A percentile compares a stretch with the other conserved stretches of the same genome.
phyloP scores from a whole-genome alignment of 1,140 invertebrate genomes.

The Apis laboriosa region DNA sequence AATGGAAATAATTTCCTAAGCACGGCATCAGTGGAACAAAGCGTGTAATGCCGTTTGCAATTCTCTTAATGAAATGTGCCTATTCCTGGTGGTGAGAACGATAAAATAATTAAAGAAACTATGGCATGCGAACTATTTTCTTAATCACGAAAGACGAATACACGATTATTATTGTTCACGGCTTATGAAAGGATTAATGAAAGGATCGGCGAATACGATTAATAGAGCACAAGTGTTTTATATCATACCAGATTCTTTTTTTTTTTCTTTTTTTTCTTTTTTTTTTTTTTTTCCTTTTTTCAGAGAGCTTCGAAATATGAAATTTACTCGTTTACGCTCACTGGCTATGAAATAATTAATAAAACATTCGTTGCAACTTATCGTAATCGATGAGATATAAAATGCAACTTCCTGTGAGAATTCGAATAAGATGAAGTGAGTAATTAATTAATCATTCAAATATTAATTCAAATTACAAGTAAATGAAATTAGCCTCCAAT shows the following conservation, averaged over 20 bases:
- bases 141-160: background rate
- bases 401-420: background rate
- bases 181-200: background rate
- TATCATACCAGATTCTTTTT: background rate
- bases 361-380: background rate
- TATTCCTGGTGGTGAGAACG: too few species aligned
- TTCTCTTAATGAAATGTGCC: background rate
- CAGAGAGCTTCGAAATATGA: background rate
- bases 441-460: background rate
- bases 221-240: background rate
- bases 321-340: background rate
- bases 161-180: background rate
- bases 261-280: background rate
- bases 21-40: background rate
- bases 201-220: background rate
- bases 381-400: background rate
- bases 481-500: too few species aligned
- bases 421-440: background rate
- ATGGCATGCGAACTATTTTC: background rate
- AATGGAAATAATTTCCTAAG: background rate
- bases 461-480: background rate
- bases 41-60: background rate
- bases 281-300: background rate
- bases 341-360: constrained; percentile 9
- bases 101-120: constrained; percentile 7